phyloP scores from a whole-genome alignment of 2,113 vertebrate species.

The Alosa alosa region DNA sequence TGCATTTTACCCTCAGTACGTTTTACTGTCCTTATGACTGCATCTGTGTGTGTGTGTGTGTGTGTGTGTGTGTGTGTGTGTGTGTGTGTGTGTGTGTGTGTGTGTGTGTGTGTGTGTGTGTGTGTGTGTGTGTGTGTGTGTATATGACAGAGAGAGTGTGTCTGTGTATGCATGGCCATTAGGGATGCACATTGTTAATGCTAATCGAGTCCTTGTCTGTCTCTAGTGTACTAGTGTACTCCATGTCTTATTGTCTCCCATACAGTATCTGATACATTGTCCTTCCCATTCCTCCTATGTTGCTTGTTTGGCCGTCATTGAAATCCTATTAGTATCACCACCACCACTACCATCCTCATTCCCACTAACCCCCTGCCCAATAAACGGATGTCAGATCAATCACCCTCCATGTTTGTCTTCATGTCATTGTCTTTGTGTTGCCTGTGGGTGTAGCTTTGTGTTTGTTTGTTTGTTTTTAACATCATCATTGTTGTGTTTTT shows the following conservation, averaged over 20 bases:
- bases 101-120: conserved; percentile 12
- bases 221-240: neutral
- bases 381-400: neutral
- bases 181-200: neutral
- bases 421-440: conserved; percentile 10
- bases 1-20: neutral
- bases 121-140: neutral
- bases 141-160: neutral
- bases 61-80: conserved; percentile 10
- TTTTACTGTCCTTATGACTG: neutral
- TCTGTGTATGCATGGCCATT: conserved; percentile 1
- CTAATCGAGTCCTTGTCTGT: neutral
- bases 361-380: conserved; percentile 21
- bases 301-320: neutral
- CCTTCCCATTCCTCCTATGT: neutral
- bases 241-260: neutral
- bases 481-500: conserved; percentile 23
- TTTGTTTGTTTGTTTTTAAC: conserved; percentile 26
- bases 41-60: conserved; percentile 17
- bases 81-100: conserved; percentile 11
- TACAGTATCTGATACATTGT: neutral
- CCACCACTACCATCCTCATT: conserved; percentile 10
- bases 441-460: conserved; percentile 15
- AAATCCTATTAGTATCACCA: neutral
- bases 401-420: neutral